These are phyloP conservation scores for Caerostris darwini DNA, from an alignment of 1,140 invertebrate species.

Conservation along the genomic window DNA sequence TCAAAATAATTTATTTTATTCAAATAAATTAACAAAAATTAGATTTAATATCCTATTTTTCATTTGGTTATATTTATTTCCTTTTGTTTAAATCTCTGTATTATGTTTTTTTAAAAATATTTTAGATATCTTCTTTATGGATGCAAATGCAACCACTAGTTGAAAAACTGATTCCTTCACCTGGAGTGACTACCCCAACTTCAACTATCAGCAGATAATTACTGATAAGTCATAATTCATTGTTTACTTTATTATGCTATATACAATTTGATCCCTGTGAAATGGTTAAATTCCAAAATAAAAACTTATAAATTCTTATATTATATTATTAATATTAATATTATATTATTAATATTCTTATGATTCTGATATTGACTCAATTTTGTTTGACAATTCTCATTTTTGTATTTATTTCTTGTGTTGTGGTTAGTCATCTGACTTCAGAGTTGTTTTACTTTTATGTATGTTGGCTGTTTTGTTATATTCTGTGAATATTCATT, in stretches of 20 bases:
- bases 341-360: constrained; percentile 20
- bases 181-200: constrained; percentile 55
- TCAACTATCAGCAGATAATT: constrained; percentile 73
- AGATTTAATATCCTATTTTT: too few relatives aligned
- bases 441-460: neutral
- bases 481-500: constrained; percentile 1
- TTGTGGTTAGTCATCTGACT: neutral
- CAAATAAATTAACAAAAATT: too few relatives aligned
- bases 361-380: constrained; percentile 1
- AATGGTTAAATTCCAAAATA: neutral
- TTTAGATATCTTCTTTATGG: constrained; percentile 73
- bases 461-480: neutral
- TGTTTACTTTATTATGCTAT: neutral
- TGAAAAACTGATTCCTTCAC: constrained; percentile 62
- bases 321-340: too few relatives aligned
- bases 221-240: neutral
- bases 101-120: too few relatives aligned
- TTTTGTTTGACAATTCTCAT: neutral
- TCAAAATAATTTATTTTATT: too few relatives aligned
- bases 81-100: too few relatives aligned
- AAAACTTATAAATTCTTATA: neutral
- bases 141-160: constrained; percentile 57
- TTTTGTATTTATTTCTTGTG: neutral
- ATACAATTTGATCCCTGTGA: neutral
- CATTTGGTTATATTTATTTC: too few relatives aligned